These are phyloP conservation scores for Xenotilapia longispinis DNA, from an alignment of 2,113 vertebrate species.

Conservation along the genomic window DNA sequence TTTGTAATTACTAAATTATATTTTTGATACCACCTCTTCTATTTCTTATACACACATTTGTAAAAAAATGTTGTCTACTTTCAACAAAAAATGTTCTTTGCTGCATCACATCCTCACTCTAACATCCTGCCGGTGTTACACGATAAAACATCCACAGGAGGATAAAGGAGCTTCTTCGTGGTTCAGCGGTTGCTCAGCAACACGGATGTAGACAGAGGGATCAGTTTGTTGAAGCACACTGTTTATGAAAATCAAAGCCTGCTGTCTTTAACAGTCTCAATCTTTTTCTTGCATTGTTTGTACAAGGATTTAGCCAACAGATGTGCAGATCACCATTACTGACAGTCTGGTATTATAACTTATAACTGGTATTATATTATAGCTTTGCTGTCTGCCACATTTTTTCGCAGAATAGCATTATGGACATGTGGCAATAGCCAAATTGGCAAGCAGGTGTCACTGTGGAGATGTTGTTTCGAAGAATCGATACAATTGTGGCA, in stretches of 20 bases:
- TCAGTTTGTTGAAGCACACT: background rate
- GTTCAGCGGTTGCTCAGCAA: background rate
- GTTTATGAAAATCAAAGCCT: background rate
- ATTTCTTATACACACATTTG: background rate
- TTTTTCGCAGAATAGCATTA: background rate
- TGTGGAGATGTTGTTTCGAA: background rate
- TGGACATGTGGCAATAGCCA: background rate
- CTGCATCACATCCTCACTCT: background rate
- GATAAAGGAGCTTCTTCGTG: background rate
- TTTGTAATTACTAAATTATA: background rate
- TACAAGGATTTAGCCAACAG: background rate
- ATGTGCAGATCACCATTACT: background rate
- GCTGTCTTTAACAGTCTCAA: background rate
- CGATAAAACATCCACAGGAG: background rate
- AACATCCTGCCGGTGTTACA: background rate
- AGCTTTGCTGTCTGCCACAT: background rate
- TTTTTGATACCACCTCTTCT: background rate
- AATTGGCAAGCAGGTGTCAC: background rate
- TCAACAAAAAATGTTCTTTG: background rate
- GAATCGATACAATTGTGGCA: background rate
- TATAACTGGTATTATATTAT: no score
- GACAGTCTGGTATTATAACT: background rate
- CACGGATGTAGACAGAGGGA: background rate
- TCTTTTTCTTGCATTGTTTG: background rate
- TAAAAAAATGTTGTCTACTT: background rate